Conservation (phyloP, 2,113 vertebrate species). For the Bos javanicus region DNA sequence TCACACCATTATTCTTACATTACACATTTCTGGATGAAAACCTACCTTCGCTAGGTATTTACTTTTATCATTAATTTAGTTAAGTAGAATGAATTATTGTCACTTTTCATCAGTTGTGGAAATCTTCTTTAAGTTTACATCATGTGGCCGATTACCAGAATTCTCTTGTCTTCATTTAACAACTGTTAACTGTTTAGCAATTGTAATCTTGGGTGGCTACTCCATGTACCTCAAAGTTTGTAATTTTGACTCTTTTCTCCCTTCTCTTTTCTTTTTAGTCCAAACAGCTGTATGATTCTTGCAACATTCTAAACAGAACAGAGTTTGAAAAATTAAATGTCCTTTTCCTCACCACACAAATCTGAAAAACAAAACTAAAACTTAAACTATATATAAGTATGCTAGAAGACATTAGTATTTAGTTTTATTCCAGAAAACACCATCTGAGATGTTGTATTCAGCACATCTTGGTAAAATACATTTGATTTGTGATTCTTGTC, state of each 20-base stretch:
- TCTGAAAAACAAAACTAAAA: neutral
- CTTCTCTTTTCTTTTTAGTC: neutral
- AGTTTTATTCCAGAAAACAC: neutral
- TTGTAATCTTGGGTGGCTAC: fast-evolving
- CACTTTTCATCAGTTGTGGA: neutral
- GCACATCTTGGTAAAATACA: neutral
- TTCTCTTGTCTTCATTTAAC: neutral
- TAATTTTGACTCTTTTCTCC: neutral
- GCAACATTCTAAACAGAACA: neutral
- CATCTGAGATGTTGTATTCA: neutral
- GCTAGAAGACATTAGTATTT: neutral
- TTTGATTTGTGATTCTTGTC: neutral
- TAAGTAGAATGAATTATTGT: neutral
- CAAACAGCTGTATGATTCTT: neutral
- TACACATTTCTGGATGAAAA: neutral
- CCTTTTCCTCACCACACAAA: neutral
- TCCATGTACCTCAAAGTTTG: neutral
- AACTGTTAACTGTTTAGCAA: neutral
- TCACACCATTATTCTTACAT: neutral
- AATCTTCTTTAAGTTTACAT: neutral
- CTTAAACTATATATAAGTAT: neutral
- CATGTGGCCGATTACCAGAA: neutral
- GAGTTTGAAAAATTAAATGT: neutral
- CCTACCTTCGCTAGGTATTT: neutral
- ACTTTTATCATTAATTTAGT: neutral